Evolutionary conservation across 2,888 invertebrate species (phyloP).

Genomic region (Galerucella nymphaeae): DNA sequence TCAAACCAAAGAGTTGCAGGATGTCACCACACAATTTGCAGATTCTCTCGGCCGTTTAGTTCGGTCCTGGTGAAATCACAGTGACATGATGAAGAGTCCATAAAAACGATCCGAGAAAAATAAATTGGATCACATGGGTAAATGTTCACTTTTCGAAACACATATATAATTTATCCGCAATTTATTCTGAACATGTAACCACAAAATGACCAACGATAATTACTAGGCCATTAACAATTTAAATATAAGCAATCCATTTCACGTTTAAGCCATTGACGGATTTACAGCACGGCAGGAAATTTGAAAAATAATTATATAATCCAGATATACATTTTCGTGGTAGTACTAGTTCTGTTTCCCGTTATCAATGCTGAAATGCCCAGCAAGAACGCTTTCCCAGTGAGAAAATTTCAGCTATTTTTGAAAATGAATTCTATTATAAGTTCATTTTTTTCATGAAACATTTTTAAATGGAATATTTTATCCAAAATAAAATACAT

Average conservation of each 20-base stretch:
- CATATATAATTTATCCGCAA: conserved; percentile 51
- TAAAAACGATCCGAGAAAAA: conserved; percentile 41
- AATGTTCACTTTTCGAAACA: conserved; percentile 43
- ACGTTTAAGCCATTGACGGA: background rate
- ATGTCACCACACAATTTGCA: background rate
- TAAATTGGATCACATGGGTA: conserved; percentile 46
- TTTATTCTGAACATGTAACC: conserved; percentile 53
- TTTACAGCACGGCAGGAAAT: background rate
- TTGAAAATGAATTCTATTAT: too few species aligned
- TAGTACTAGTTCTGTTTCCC: too few species aligned
- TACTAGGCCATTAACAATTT: conserved; percentile 53
- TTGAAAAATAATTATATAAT: background rate
- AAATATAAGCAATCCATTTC: conserved; percentile 52
- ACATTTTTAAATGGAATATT: too few species aligned
- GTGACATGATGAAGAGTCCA: conserved; percentile 40
- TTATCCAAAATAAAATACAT: too few species aligned
- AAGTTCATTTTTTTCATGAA: too few species aligned
- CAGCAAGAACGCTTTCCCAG: too few species aligned
- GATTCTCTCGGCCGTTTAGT: conserved; percentile 12
- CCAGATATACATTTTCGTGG: too few species aligned
- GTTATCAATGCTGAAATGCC: too few species aligned
- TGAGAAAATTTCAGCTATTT: too few species aligned
- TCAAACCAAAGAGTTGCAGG: too few species aligned
- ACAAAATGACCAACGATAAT: conserved; percentile 53
- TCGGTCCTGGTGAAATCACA: conserved; percentile 34